A percentile compares a stretch with the other conserved stretches of the same genome.
phyloP scores from a whole-genome alignment of 2,797 vertebrate genomes.

The Enteromius viviparus region DNA sequence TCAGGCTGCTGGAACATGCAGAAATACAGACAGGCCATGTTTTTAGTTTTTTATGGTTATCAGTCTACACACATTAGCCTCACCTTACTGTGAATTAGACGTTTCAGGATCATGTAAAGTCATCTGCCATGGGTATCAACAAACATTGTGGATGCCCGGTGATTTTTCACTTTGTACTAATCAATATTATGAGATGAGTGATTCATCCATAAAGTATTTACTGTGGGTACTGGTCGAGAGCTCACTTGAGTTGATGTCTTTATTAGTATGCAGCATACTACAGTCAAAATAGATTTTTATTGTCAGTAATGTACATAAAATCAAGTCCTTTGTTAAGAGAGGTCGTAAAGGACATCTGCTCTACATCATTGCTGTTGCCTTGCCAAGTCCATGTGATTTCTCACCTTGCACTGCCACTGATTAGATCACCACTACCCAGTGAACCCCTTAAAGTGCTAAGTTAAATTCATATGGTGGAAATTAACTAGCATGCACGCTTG shows the following conservation, averaged over 20 bases:
- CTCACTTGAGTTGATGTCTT: constrained; percentile 37
- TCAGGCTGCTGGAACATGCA: not conserved
- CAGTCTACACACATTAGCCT: not conserved
- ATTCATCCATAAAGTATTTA: constrained; percentile 21
- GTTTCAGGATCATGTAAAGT: not conserved
- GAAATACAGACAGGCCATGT: not conserved
- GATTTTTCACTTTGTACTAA: not conserved
- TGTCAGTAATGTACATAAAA: constrained; percentile 35
- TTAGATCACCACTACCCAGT: not conserved
- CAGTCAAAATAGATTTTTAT: constrained; percentile 28
- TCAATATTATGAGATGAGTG: not conserved
- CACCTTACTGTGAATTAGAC: not conserved
- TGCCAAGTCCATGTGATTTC: constrained; percentile 39
- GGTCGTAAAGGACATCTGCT: constrained; percentile 27
- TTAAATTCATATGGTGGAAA: constrained; percentile 49
- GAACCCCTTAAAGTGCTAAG: constrained; percentile 21
- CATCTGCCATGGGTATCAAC: not conserved
- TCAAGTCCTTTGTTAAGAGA: constrained; percentile 35
- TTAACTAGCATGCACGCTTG: constrained; percentile 36
- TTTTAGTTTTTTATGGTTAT: not conserved
- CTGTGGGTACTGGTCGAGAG: not conserved
- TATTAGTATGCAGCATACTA: constrained; percentile 14
- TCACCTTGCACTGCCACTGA: constrained; percentile 28
- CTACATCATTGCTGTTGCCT: constrained; percentile 5
- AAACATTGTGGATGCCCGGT: not conserved